Base-by-base conservation (phyloP, 2,797 vertebrate genomes). In the Poeciliopsis infans region DNA sequence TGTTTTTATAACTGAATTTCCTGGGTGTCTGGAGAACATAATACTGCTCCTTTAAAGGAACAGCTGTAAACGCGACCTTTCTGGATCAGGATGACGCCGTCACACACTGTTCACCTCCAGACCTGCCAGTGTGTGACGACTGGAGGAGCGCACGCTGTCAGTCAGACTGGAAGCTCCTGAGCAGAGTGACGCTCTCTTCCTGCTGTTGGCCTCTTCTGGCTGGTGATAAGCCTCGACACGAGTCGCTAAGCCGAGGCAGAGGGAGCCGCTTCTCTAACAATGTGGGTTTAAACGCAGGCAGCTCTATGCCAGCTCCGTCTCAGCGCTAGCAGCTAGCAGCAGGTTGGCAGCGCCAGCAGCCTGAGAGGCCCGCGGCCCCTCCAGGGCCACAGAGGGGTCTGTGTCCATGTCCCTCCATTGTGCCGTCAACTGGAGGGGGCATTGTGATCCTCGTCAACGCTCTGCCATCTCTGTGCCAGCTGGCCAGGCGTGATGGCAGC, bases 391-490 rank as follows among this genome's bases (percentile, higher is more conserved):
- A 90, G 92, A 94, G 92, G 93, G 93, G 92, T 90, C 93, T 92
- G 88, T 92, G 90, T 94, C 91, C 93, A 80, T 93, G 93, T 94
- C 93, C 91, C 87, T 84, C 93, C 80, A 95, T 93, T 94, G 92
- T 94, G 82, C 89, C 81, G 74, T 71, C 88, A 88, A 93, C 93
- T 93, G 75, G 92, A 94, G 93, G 91, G 89, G 91, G 90, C 92
- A 95, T 95, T 95, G 94, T 96, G 89, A 90, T 91, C 90, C 85
- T 83, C 89, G 94, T 94, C 91, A 93, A 90, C 83, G 86, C 90
- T 78, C 88, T 92, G 93, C 92, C 93, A 91, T 92, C 89, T 86
- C 86, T 73, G 84, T 95, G 95, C 94, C 96, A 96, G 95, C 94
- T 96, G 95, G 95, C 94, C 57, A 85, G 84, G 81, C 71, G 89